Conservation (phyloP, 1,140 invertebrate species). For the Sycobia sp. region DNA sequence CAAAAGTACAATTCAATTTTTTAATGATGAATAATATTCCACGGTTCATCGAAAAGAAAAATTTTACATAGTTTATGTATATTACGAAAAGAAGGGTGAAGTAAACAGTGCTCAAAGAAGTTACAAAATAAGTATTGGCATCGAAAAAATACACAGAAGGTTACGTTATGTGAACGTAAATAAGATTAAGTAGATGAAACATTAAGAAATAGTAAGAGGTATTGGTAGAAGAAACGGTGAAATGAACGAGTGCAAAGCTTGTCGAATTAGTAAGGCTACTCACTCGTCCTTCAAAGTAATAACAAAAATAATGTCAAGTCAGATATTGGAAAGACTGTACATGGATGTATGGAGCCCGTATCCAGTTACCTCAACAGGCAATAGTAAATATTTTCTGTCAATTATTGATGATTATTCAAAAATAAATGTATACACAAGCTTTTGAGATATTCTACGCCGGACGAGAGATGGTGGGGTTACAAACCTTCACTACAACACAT, state of each 20-base stretch:
- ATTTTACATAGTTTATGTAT: background rate
- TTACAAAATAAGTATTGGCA: too few relatives aligned
- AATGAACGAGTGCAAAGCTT: too few relatives aligned
- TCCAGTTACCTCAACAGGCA: background rate
- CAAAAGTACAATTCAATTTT: too few relatives aligned
- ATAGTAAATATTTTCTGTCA: background rate
- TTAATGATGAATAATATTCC: background rate
- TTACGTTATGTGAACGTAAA: too few relatives aligned
- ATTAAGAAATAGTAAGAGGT: background rate
- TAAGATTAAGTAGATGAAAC: background rate
- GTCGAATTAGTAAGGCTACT: too few relatives aligned
- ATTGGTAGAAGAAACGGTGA: background rate
- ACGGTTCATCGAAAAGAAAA: background rate
- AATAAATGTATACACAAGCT: slow-evolving; percentile 23
- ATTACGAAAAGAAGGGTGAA: background rate
- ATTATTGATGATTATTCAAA: background rate
- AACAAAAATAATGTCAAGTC: too few relatives aligned
- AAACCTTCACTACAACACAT: too few relatives aligned
- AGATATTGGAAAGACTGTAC: too few relatives aligned
- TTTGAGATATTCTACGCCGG: background rate
- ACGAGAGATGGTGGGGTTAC: too few relatives aligned
- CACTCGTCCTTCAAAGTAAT: too few relatives aligned
- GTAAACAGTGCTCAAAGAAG: background rate
- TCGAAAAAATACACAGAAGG: too few relatives aligned
- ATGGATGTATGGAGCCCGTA: background rate